These are phyloP conservation scores for Phallusia fumigata DNA, from an alignment of 23 tunicate species.

Conservation along the genomic window DNA sequence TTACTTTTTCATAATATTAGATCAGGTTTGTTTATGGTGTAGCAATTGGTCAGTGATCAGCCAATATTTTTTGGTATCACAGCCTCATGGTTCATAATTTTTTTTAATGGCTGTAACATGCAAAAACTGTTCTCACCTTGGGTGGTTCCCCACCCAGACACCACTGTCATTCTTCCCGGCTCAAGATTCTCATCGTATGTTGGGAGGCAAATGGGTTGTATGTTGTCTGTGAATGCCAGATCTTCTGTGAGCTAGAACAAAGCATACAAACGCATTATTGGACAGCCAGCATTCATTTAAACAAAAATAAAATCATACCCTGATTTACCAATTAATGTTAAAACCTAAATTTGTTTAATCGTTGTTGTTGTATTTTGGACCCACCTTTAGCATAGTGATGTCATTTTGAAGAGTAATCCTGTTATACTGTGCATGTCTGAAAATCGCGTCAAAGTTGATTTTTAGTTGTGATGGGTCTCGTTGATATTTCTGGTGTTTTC, in stretches of 20 bases:
- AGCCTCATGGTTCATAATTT: too few relatives aligned
- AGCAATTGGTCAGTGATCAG: too few relatives aligned
- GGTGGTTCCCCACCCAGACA: slow-evolving; percentile 55
- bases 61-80: too few relatives aligned
- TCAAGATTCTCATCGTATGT: not conserved
- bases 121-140: slow-evolving; percentile 21
- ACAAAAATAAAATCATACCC: too few relatives aligned
- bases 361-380: too few relatives aligned
- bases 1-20: too few relatives aligned
- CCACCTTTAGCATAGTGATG: slow-evolving; percentile 59
- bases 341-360: too few relatives aligned
- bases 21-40: too few relatives aligned
- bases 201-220: slow-evolving; percentile 30
- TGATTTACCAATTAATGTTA: too few relatives aligned
- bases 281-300: too few relatives aligned
- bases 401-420: slow-evolving; percentile 29
- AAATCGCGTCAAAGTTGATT: slow-evolving; percentile 20
- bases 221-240: slow-evolving; percentile 18
- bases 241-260: slow-evolving; percentile 20
- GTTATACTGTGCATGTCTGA: slow-evolving; percentile 14
- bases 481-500: slow-evolving; percentile 18
- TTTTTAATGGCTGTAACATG: too few relatives aligned
- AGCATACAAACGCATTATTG: not conserved
- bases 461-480: slow-evolving; percentile 16
- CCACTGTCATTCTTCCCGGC: slow-evolving; percentile 5